Evolutionary conservation across 1,140 invertebrate genomes (phyloP).

Genomic region (Drosophila bocki): DNA sequence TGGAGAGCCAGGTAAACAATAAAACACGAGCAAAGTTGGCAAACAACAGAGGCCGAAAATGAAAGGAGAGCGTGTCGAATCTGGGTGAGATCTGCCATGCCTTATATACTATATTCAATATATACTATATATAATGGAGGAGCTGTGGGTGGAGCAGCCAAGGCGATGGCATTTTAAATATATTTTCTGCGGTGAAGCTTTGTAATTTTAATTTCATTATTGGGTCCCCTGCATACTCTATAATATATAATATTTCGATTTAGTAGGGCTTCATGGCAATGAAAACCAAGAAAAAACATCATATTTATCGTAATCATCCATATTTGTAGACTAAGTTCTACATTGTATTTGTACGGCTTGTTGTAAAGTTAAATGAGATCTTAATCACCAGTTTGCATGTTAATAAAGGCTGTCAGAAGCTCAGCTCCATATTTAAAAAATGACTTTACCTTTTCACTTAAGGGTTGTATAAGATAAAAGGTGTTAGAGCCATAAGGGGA

Average conservation of each 20-base stretch:
- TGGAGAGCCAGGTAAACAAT: slow-evolving; percentile 40
- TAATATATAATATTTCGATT: slow-evolving; percentile 1
- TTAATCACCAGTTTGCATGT: slow-evolving; percentile 10
- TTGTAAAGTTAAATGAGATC: slow-evolving; percentile 10
- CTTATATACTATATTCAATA: not conserved
- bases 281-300: not conserved
- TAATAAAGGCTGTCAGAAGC: slow-evolving; percentile 20
- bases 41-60: slow-evolving; percentile 32
- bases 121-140: slow-evolving; percentile 10
- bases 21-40: slow-evolving; percentile 32
- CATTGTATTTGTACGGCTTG: not conserved
- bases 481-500: slow-evolving; percentile 7
- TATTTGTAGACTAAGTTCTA: slow-evolving; percentile 4
- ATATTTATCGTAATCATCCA: slow-evolving; percentile 3
- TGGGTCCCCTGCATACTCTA: not conserved
- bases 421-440: slow-evolving; percentile 14
- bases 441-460: slow-evolving; percentile 16
- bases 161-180: slow-evolving; percentile 62
- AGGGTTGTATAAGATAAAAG: slow-evolving; percentile 13
- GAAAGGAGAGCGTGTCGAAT: slow-evolving; percentile 42
- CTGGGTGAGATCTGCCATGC: slow-evolving; percentile 39
- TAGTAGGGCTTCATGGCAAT: not conserved
- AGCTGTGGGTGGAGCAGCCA: slow-evolving; percentile 39
- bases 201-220: slow-evolving; percentile 15
- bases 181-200: slow-evolving; percentile 11